Percentiles rank a stretch among this genome's conserved stretches.
Conservation (phyloP, 2,888 invertebrate genomes). For the Papilio protenor region DNA sequence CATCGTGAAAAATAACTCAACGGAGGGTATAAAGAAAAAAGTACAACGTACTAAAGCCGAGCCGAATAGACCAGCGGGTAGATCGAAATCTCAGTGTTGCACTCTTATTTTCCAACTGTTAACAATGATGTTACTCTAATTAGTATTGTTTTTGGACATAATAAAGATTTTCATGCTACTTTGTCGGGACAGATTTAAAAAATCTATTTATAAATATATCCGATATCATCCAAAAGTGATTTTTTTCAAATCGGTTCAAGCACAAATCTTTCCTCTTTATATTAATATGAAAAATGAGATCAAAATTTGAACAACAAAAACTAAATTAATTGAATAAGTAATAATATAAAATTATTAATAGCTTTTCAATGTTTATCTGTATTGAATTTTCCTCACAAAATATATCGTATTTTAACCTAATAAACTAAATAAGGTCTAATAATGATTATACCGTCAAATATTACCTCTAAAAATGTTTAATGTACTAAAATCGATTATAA, state of each 20-base stretch:
- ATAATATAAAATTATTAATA: too few relatives aligned
- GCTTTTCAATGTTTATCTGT: too few relatives aligned
- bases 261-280: too few relatives aligned
- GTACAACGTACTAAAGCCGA: conserved; percentile 55
- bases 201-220: too few relatives aligned
- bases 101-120: conserved; percentile 34
- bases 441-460: not conserved
- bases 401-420: not conserved
- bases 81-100: conserved; percentile 50
- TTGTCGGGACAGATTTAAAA: too few relatives aligned
- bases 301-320: too few relatives aligned
- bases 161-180: too few relatives aligned
- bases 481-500: conserved; percentile 18
- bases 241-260: too few relatives aligned
- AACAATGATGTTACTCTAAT: conserved; percentile 44
- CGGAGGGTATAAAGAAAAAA: conserved; percentile 47
- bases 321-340: too few relatives aligned
- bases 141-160: not conserved
- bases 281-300: too few relatives aligned
- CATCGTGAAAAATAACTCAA: conserved; percentile 61
- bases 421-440: not conserved
- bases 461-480: not conserved
- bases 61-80: conserved; percentile 46
- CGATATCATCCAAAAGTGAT: too few relatives aligned
- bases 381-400: not conserved